Evolutionary conservation across 2,797 vertebrate species (phyloP).

Genomic region (Apogon hyalosoma): DNA sequence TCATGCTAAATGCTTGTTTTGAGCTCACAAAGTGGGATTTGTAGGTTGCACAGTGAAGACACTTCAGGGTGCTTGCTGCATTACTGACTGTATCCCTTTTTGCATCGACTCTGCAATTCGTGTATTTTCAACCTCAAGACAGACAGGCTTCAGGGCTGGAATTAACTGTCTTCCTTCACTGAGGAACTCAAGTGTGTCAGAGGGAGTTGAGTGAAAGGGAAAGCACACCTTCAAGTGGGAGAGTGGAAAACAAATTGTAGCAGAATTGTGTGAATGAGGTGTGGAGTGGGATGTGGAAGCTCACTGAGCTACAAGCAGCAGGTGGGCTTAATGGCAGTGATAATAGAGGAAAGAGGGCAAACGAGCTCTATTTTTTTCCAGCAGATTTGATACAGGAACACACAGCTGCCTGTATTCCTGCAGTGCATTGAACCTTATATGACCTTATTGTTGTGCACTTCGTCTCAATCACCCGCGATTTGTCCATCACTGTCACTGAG

Average conservation of each 20-base stretch:
- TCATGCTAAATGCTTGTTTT: background rate
- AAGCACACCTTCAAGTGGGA: slow-evolving; percentile 23
- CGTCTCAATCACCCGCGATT: background rate
- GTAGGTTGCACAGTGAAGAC: background rate
- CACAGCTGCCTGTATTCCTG: slow-evolving; percentile 7
- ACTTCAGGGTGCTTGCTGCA: slow-evolving; percentile 13
- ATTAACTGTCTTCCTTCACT: slow-evolving; percentile 14
- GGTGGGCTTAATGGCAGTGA: slow-evolving; percentile 35
- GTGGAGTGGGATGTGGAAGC: slow-evolving; percentile 38
- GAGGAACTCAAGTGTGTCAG: slow-evolving; percentile 39
- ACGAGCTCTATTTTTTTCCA: slow-evolving; percentile 29
- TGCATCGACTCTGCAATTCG: slow-evolving; percentile 7
- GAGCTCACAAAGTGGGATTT: background rate
- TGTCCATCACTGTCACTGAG: background rate
- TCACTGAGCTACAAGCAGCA: slow-evolving; percentile 38
- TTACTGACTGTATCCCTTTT: slow-evolving; percentile 7
- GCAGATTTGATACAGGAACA: slow-evolving; percentile 18
- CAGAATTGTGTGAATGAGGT: slow-evolving; percentile 42
- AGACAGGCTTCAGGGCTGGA: slow-evolving; percentile 12
- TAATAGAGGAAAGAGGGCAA: slow-evolving; percentile 31
- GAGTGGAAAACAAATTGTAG: slow-evolving; percentile 44
- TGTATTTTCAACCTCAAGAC: slow-evolving; percentile 19
- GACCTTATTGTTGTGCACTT: background rate
- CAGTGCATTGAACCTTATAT: background rate
- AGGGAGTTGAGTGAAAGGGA: slow-evolving; percentile 23